phyloP scores from a whole-genome alignment of 2,113 vertebrate genomes.

The Pangasianodon hypophthalmus region DNA sequence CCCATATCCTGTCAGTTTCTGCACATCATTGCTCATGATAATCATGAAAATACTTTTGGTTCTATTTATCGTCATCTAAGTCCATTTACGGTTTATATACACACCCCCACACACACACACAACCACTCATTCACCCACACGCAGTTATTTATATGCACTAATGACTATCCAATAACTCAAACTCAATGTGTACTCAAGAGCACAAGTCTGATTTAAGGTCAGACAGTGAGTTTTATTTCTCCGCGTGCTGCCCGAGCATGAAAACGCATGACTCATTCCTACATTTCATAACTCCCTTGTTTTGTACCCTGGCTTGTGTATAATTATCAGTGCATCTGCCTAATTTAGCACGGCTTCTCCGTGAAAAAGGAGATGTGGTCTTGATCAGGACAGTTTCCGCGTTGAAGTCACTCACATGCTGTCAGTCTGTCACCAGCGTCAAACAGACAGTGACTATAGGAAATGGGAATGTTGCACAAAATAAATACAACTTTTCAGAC shows the following conservation, averaged over 20 bases:
- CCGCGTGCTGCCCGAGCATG: conserved; percentile 1
- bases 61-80: neutral
- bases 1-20: neutral
- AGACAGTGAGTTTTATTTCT: conserved; percentile 16
- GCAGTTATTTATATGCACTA: neutral
- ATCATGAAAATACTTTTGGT: neutral
- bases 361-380: conserved; percentile 46
- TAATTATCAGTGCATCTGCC: conserved; percentile 36
- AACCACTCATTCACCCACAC: neutral
- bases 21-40: neutral
- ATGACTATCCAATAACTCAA: neutral
- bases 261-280: conserved; percentile 45
- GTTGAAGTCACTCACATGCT: conserved; percentile 10
- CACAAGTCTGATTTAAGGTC: conserved; percentile 3
- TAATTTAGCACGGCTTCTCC: conserved; percentile 21
- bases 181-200: neutral
- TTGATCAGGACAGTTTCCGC: conserved; percentile 10
- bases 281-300: conserved; percentile 3
- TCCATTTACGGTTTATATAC: conserved; percentile 6
- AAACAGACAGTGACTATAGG: neutral
- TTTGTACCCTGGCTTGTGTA: conserved; percentile 27
- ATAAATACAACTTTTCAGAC: neutral
- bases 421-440: conserved; percentile 28
- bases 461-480: neutral
- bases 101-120: neutral